Evolutionary conservation across 1,140 invertebrate genomes (phyloP).

Genomic region (Thaumatotibia leucotreta): DNA sequence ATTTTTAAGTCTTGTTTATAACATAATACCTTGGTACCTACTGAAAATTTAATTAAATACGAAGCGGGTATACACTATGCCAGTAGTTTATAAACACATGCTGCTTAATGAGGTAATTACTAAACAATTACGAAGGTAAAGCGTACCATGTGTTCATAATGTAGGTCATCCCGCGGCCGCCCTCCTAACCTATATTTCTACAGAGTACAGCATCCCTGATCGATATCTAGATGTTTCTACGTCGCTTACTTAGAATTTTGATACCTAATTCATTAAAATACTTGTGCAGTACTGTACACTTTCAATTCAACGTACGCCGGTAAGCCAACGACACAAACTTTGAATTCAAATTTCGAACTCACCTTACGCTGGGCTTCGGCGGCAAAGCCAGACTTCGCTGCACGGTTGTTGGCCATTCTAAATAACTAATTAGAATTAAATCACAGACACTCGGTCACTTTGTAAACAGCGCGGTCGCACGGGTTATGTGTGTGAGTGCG

Average conservation of each 20-base stretch:
- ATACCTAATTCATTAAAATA: constrained; percentile 20
- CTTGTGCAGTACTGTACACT: neutral
- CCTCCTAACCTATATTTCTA: constrained; percentile 58
- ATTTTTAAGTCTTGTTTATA: too few relatives aligned
- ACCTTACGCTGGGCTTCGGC: constrained; percentile 96
- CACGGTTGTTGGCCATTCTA: constrained; percentile 90
- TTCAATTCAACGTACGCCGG: neutral
- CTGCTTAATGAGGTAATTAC: neutral
- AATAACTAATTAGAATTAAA: constrained; percentile 47
- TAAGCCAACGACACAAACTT: constrained; percentile 11
- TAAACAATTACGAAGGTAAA: constrained; percentile 6
- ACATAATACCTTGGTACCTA: too few relatives aligned
- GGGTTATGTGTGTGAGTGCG: constrained; percentile 10
- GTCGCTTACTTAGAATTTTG: neutral
- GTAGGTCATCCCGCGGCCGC: constrained; percentile 61
- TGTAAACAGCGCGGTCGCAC: constrained; percentile 25
- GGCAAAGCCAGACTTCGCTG: constrained; percentile 95
- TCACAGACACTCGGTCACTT: constrained; percentile 58
- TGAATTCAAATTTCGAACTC: constrained; percentile 48
- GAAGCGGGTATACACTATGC: neutral
- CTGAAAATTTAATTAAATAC: too few relatives aligned
- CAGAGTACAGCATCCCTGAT: constrained; percentile 64
- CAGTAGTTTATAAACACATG: neutral
- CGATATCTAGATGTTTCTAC: constrained; percentile 36
- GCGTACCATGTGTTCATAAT: constrained; percentile 30